Evolutionary conservation across 2,113 vertebrate genomes (phyloP), one percentile per base, ranked within the genome.

Genomic region (Pelusios castaneus): DNA sequence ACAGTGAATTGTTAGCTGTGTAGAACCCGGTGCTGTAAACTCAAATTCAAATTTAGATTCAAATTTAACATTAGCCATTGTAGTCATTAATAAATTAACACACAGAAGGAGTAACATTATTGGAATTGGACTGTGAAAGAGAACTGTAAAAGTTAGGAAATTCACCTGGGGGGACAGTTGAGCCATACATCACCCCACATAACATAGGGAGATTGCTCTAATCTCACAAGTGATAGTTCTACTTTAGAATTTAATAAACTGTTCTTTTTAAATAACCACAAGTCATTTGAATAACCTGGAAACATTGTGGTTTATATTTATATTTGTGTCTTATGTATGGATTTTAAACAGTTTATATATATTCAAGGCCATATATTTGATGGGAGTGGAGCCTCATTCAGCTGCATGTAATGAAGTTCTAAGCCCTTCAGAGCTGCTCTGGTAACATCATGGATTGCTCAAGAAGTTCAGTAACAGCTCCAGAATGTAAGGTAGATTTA

Each of bases 291-390:
- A 88, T 0, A 85, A 83, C 54, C 22, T 82, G 6, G 8, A 17
- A 67, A 58, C 77, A 79, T 52, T 13, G 38, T 2, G 2, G 11
- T 22, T 51, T 2, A 38, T 89, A 29, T 89, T 79, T 92, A 22
- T 82, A 5, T 43, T 38, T 0, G 8, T 90, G 82, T 73, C 13
- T 5, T 70, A 1, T 0, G 24, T 77, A 78, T 17, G 6, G 1
- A 56, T 92, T 97, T 96, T 76, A 82, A 19, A n/a, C n/a, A 2
- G 2, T 34, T 41, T 75, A 54, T 52, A 52, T 67, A 41, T 7
- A 24, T 73, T 25, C 38, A 49, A 49, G 49, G 9, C 43, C 45
- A 9, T 49, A 49, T 49, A 49, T 49, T 4, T 52, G 31, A 82
- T 41, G 34, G 60, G 34, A 16, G 34, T 8, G 43, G 24, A 56